A percentile compares a stretch with the other conserved stretches of the same genome.
Evolutionary conservation across 2,113 vertebrate genomes (phyloP).

Genomic region (Callorhinus ursinus): DNA sequence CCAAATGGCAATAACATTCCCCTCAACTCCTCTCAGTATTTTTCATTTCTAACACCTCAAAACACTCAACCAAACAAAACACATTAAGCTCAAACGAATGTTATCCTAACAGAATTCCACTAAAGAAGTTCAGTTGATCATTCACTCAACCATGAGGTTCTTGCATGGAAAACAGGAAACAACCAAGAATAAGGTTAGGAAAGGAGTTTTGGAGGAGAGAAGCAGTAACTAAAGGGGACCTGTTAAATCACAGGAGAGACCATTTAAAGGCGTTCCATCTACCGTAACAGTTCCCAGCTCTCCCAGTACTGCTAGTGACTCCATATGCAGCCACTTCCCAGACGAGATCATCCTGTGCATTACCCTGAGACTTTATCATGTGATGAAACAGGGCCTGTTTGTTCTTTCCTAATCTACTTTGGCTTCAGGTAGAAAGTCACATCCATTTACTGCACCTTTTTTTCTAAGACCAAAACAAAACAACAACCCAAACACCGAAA

Average conservation of each 20-base stretch:
- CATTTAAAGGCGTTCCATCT: background rate
- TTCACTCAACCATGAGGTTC: background rate
- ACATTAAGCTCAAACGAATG: background rate
- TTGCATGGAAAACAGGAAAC: background rate
- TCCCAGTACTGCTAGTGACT: fast-evolving
- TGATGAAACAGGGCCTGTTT: background rate
- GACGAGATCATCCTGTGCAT: too few relatives aligned
- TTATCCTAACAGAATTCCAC: background rate
- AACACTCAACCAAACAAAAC: background rate
- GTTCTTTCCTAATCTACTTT: background rate
- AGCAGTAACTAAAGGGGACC: background rate
- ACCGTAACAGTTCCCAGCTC: fast-evolving
- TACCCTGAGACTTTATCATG: background rate
- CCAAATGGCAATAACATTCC: background rate
- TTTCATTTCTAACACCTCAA: background rate
- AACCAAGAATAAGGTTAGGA: background rate
- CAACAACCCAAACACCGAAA: background rate
- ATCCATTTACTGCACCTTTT: background rate
- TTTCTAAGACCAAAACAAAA: background rate
- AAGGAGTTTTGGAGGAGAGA: background rate
- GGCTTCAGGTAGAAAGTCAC: background rate
- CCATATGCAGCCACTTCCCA: fast-evolving
- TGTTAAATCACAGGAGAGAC: background rate
- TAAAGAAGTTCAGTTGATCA: background rate
- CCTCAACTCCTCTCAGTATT: background rate